Evolutionary conservation across 2,888 invertebrate species (phyloP).

Genomic region (Meteorus cinctellus): DNA sequence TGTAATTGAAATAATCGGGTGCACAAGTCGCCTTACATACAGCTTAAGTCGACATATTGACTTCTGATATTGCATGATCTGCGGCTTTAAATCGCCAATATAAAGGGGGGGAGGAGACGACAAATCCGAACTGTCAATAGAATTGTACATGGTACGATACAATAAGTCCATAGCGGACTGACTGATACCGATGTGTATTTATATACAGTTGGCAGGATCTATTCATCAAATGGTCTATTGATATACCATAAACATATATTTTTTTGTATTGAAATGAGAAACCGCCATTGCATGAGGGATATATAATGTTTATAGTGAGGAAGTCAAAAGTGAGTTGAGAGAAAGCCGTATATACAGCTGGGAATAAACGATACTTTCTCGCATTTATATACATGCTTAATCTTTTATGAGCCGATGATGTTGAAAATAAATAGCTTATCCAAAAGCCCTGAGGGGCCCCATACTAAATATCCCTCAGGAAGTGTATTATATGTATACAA

Average conservation of each 20-base stretch:
- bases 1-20: conserved; percentile 48
- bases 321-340: conserved; percentile 19
- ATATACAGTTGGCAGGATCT: conserved; percentile 39
- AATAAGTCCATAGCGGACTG: conserved; percentile 47
- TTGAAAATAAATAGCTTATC: conserved; percentile 21
- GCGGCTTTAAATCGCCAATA: conserved; percentile 55
- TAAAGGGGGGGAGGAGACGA: conserved; percentile 58
- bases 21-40: not conserved
- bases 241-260: conserved; percentile 21
- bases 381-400: conserved; percentile 24
- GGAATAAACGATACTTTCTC: conserved; percentile 32
- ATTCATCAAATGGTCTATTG: conserved; percentile 43
- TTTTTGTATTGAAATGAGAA: conserved; percentile 20
- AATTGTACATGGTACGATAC: conserved; percentile 53
- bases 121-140: conserved; percentile 64
- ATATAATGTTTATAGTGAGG: conserved; percentile 13
- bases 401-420: conserved; percentile 22
- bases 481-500: conserved; percentile 6
- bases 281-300: conserved; percentile 18
- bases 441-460: conserved; percentile 20
- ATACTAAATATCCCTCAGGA: conserved; percentile 6
- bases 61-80: conserved; percentile 65
- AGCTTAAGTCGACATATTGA: conserved; percentile 2
- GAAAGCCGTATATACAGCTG: conserved; percentile 34
- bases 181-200: conserved; percentile 27